phyloP scores from a whole-genome alignment of 2,113 vertebrate genomes.

The Aldabrachelys gigantea region DNA sequence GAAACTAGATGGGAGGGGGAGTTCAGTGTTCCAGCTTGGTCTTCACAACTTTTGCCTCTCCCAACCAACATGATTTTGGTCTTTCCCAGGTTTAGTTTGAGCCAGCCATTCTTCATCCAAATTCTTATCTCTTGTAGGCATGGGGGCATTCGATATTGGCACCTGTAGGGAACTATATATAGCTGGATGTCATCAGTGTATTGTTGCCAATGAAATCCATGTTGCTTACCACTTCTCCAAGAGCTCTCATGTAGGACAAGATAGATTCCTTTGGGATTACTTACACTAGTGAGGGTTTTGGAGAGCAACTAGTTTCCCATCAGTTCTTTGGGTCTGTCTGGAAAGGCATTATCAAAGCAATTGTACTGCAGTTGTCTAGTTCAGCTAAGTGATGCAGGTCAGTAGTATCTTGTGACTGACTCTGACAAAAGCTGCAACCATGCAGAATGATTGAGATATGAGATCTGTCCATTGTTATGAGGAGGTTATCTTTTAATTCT shows the following conservation, averaged over 20 bases:
- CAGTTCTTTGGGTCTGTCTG: too few relatives aligned
- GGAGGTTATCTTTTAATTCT: background rate
- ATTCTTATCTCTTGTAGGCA: background rate
- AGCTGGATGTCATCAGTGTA: background rate
- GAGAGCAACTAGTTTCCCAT: too few relatives aligned
- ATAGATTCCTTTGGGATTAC: too few relatives aligned
- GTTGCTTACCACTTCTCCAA: background rate
- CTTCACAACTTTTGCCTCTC: background rate
- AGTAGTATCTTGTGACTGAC: too few relatives aligned
- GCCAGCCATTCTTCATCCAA: too few relatives aligned
- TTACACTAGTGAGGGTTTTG: too few relatives aligned
- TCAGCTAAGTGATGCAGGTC: background rate
- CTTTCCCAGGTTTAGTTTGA: background rate
- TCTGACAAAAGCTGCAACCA: too few relatives aligned
- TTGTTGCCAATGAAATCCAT: background rate
- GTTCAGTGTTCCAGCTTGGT: background rate
- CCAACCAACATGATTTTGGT: background rate
- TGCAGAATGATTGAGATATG: too few relatives aligned
- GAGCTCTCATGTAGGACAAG: too few relatives aligned
- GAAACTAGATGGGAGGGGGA: background rate
- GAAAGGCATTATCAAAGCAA: too few relatives aligned
- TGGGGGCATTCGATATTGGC: background rate
- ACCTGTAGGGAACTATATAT: background rate
- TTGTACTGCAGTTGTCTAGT: too few relatives aligned
- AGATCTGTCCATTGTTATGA: background rate